These are phyloP conservation scores for Geopemphigus sp. DNA, from an alignment of 1,140 invertebrate genomes.

Conservation along the genomic window DNA sequence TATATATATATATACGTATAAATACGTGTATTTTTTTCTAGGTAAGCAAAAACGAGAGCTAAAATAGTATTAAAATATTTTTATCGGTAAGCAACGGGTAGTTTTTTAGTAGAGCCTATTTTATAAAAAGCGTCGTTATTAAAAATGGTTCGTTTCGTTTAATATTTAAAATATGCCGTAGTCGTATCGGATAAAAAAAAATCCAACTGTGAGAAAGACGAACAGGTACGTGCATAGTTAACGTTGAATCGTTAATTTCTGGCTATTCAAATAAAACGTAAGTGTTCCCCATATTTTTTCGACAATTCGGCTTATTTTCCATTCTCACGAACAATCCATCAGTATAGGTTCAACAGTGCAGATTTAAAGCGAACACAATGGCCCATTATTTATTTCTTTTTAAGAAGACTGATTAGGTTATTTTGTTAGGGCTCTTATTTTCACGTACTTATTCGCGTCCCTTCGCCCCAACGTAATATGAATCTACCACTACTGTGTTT, in stretches of 20 bases:
- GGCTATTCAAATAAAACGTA: conserved; percentile 31
- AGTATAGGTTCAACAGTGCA: background rate
- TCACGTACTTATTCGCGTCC: conserved; percentile 5
- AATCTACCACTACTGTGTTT: conserved; percentile 37
- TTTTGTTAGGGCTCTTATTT: conserved; percentile 37
- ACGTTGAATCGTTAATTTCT: conserved; percentile 16
- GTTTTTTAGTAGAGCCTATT: too few species aligned
- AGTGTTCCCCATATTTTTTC: conserved; percentile 17
- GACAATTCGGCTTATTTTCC: conserved; percentile 21
- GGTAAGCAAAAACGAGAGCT: background rate
- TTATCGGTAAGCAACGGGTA: background rate
- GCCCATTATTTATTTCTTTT: conserved; percentile 41
- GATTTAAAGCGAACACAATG: conserved; percentile 42
- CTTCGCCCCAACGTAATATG: conserved; percentile 1
- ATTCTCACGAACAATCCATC: background rate
- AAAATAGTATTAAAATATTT: background rate
- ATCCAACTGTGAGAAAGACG: background rate
- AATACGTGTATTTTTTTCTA: background rate
- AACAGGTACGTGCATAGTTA: background rate
- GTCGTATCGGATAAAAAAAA: background rate
- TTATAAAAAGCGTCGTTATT: too few species aligned
- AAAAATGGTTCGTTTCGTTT: background rate
- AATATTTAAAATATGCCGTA: background rate
- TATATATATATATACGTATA: too few species aligned
- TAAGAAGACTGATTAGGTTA: conserved; percentile 48